These are phyloP conservation scores for Tachysurus vachellii DNA, from an alignment of 2,113 vertebrate species.

Conservation along the genomic window DNA sequence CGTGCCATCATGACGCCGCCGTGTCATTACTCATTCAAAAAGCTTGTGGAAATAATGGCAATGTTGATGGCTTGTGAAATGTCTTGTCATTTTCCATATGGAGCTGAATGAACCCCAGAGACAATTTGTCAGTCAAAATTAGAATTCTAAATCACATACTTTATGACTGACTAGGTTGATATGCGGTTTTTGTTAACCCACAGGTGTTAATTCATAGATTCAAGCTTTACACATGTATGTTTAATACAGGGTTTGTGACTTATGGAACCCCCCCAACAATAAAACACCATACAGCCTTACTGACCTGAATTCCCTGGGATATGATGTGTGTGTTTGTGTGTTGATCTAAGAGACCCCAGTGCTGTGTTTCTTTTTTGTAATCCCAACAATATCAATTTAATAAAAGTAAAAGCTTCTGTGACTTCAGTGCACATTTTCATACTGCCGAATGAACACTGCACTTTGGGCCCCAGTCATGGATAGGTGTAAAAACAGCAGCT, in stretches of 20 bases:
- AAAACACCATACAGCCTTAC: neutral
- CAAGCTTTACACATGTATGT: neutral
- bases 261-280: neutral
- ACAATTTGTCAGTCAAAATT: neutral
- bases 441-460: neutral
- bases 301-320: neutral
- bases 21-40: neutral
- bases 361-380: neutral
- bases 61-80: neutral
- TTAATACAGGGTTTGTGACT: neutral
- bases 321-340: neutral
- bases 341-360: neutral
- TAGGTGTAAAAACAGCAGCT: conserved; percentile 32
- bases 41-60: neutral
- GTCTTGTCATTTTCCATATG: neutral
- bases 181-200: neutral
- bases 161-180: no score
- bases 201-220: neutral
- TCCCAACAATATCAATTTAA: neutral
- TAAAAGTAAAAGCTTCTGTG: no score
- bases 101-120: neutral
- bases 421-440: neutral
- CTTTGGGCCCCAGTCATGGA: neutral
- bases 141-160: no score
- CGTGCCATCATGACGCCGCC: neutral